Evolutionary conservation across 2,113 vertebrate genomes (phyloP), one percentile per base, ranked within the genome.

Genomic region (Atractosteus spatula): DNA sequence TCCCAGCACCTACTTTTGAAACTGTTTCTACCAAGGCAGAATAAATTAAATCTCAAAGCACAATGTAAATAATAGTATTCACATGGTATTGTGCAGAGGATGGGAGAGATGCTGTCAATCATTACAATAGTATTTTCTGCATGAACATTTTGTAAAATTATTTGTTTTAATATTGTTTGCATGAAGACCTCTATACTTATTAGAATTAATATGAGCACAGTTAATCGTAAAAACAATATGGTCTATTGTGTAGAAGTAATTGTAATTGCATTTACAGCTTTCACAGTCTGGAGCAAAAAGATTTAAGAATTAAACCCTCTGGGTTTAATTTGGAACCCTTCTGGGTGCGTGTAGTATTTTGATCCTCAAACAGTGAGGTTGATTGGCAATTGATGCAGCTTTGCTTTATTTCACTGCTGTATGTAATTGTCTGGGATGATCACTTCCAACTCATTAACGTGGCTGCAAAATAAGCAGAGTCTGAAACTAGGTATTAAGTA

Each of bases 381-480:
- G 66, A 67, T 62, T 68, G 66, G 14, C 65, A 59, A 68, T 65
- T 62, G 13, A 55, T 10, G 59, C 41, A 55, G 55, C 14, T 62
- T 3, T 12, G 8, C 3, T 43, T 56, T 61, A 29, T 54, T 45
- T 55, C 59, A 14, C 61, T 29, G 5, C 12, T 59, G 44, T 55
- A 16, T 56, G 59, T 70, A 11, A 70, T 57, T 69, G 45, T 74
- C 14, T 56, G 13, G 51, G 66, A n/a, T 68, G 66, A 62, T 62
- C 44, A 51, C 43, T 68, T 68, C 63, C 14, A 45, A 64, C 47
- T 56, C 55, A 66, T 69, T 63, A 64, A 69, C 61, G 69, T 59
- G 44, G 67, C 59, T 65, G 59, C 14, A 68, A 64, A 55, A 43
- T 41, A 74, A 54, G 44, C 44, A 13, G 16, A 47, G 7, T 62